A percentile compares a stretch with the other conserved stretches of the same genome.
These are phyloP conservation scores for Chrysaora quinquecirrha DNA, from an alignment of 30 jellyfish, hydroid and myxozoan genomes.

Conservation along the genomic window DNA sequence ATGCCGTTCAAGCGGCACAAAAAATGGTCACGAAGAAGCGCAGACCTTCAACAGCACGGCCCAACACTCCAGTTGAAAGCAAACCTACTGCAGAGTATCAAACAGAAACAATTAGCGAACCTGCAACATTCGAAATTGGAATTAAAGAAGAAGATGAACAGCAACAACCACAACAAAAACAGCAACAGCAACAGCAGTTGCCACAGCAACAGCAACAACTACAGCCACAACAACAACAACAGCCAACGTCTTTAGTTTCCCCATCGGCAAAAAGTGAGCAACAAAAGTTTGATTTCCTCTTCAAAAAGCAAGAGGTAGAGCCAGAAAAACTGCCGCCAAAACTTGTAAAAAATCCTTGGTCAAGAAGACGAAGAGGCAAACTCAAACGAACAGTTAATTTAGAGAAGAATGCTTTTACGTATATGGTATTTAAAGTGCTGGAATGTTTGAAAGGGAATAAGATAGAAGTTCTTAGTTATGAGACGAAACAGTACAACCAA, in stretches of 20 bases:
- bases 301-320: not conserved
- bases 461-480: slow-evolving; percentile 27
- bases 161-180: not conserved
- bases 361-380: slow-evolving; percentile 81
- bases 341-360: slow-evolving; percentile 58
- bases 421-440: slow-evolving; percentile 82
- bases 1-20: slow-evolving; percentile 3
- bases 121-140: not conserved
- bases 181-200: too few relatives aligned
- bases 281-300: not conserved
- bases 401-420: slow-evolving; percentile 81
- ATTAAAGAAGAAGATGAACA: not conserved
- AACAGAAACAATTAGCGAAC: not conserved
- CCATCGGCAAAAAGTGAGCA: slow-evolving; percentile 2
- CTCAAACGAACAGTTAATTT: slow-evolving; percentile 18
- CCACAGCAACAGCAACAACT: not conserved
- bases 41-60: not conserved
- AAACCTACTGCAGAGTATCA: not conserved
- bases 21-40: not conserved
- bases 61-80: not conserved
- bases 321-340: slow-evolving; percentile 17
- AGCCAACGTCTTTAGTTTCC: not conserved
- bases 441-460: slow-evolving; percentile 72
- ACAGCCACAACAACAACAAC: not conserved
- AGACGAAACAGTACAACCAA: slow-evolving; percentile 34